phyloP scores from a whole-genome alignment of 2,113 vertebrate species.

The Hyaena hyaena region DNA sequence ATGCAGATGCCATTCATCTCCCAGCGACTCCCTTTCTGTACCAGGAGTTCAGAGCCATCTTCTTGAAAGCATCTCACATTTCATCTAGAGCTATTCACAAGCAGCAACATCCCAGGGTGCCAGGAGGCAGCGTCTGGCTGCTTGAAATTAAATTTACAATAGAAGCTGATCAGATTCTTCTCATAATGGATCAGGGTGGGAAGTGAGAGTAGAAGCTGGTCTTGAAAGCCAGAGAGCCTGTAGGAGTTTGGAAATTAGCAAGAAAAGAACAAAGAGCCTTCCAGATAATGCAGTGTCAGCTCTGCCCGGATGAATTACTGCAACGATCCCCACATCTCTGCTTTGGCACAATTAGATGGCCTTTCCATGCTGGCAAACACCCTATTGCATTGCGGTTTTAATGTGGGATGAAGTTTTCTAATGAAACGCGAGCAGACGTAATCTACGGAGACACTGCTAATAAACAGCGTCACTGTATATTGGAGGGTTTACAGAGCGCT shows the following conservation, averaged over 20 bases:
- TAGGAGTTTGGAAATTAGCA: conserved; percentile 73
- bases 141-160: conserved; percentile 82
- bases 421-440: conserved; percentile 78
- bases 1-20: conserved; percentile 68
- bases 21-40: conserved; percentile 37
- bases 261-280: conserved; percentile 70
- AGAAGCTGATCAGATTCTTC: conserved; percentile 76
- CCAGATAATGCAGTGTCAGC: conserved; percentile 70
- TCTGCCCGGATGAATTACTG: neutral
- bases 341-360: conserved; percentile 68
- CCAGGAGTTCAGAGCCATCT: conserved; percentile 74
- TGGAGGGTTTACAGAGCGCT: conserved; percentile 73
- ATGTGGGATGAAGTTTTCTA: conserved; percentile 85
- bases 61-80: conserved; percentile 77
- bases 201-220: conserved; percentile 24
- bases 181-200: conserved; percentile 71
- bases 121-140: conserved; percentile 78
- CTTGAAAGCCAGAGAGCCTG: conserved; percentile 59
- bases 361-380: conserved; percentile 70
- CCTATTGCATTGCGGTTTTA: conserved; percentile 73
- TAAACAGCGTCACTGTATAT: conserved; percentile 76
- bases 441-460: conserved; percentile 83
- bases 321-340: conserved; percentile 64
- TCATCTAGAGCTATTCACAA: conserved; percentile 77
- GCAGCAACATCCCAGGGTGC: conserved; percentile 71